Conservation (phyloP, 2,888 invertebrate genomes). For the Hirtodrosophila histrioides region DNA sequence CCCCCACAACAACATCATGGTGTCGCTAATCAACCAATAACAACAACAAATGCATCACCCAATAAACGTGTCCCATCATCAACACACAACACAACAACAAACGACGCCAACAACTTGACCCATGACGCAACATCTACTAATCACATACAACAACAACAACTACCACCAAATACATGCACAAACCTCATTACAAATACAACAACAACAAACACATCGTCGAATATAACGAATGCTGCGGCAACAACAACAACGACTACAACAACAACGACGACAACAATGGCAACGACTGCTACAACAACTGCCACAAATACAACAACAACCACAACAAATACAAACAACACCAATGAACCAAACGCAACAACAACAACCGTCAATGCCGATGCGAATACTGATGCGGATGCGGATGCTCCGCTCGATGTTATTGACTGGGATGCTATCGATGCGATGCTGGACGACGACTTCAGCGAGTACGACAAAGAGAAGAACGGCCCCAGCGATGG, state of each 20-base stretch:
- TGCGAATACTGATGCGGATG: constrained; percentile 58
- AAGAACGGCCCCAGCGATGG: constrained; percentile 78
- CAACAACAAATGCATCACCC: constrained; percentile 64
- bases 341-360: constrained; percentile 79
- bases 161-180: constrained; percentile 82
- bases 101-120: constrained; percentile 74
- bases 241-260: constrained; percentile 59
- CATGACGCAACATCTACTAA: constrained; percentile 77
- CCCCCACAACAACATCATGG: constrained; percentile 83
- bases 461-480: constrained; percentile 83
- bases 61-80: constrained; percentile 79
- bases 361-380: constrained; percentile 48
- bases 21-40: constrained; percentile 77
- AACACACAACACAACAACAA: constrained; percentile 66
- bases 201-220: constrained; percentile 82
- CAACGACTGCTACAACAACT: constrained; percentile 71
- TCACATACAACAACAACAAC: constrained; percentile 73
- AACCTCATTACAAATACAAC: constrained; percentile 79
- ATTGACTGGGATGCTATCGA: constrained; percentile 83
- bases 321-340: constrained; percentile 82
- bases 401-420: constrained; percentile 78
- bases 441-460: constrained; percentile 82
- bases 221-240: constrained; percentile 74
- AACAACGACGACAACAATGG: constrained; percentile 65
- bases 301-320: constrained; percentile 59